Evolutionary conservation across 2,797 vertebrate genomes (phyloP).

Genomic region (Halcyon leucocephala): DNA sequence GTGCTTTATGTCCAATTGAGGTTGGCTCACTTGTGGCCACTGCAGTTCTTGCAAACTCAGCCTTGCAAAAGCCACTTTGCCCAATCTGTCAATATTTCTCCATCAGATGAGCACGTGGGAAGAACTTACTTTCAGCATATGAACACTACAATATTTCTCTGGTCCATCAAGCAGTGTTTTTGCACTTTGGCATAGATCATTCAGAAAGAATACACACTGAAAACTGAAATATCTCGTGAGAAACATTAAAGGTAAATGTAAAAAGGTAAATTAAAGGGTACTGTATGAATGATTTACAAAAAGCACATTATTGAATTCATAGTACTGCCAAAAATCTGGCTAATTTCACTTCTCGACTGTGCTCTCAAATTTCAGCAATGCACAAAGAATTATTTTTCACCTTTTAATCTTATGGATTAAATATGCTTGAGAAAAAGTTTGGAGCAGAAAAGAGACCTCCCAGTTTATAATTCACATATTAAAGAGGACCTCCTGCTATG

Average conservation of each 20-base stretch:
- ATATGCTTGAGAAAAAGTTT: not conserved
- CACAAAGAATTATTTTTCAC: conserved; percentile 46
- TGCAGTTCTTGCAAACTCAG: not conserved
- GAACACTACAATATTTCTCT: not conserved
- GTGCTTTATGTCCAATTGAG: not conserved
- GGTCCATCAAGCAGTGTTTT: not conserved
- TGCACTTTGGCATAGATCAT: fast-evolving
- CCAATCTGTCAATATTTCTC: not conserved
- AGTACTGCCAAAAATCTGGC: conserved; percentile 10
- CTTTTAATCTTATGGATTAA: conserved; percentile 46
- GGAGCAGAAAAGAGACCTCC: conserved; percentile 1
- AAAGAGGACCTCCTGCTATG: conserved; percentile 15
- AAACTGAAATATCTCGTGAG: not conserved
- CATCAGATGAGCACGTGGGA: not conserved
- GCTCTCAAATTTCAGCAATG: conserved; percentile 2
- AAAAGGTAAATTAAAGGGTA: too few species aligned
- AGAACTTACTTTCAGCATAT: not conserved
- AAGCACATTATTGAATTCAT: not conserved
- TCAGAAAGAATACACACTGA: not conserved
- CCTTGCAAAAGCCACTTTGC: not conserved
- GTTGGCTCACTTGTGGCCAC: not conserved
- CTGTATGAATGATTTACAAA: not conserved
- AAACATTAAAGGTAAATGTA: not conserved
- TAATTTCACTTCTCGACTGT: not conserved
- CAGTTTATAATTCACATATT: conserved; percentile 21